Conservation (phyloP, 1,140 invertebrate genomes). For the Phocides pigmalion region DNA sequence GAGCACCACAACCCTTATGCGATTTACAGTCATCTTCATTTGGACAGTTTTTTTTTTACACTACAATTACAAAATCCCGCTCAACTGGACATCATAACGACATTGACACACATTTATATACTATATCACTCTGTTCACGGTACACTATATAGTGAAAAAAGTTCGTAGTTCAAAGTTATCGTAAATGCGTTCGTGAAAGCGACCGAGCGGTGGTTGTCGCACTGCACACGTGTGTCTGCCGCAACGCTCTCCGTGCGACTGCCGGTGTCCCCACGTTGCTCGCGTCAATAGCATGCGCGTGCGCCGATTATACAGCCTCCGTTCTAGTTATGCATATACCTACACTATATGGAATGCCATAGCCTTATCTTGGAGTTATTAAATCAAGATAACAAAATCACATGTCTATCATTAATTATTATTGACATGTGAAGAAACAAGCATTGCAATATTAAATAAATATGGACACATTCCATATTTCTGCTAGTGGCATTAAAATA, state of each 20-base stretch:
- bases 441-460: conserved; percentile 22
- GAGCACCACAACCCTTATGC: conserved; percentile 88
- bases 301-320: conserved; percentile 62
- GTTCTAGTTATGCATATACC: conserved; percentile 58
- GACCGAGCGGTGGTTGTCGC: conserved; percentile 44
- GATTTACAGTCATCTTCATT: conserved; percentile 85
- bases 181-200: conserved; percentile 71
- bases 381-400: conserved; percentile 36
- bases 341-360: conserved; percentile 54
- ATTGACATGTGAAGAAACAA: conserved; percentile 28
- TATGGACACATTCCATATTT: conserved; percentile 10
- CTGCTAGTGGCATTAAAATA: conserved; percentile 1
- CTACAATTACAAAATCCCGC: conserved; percentile 42
- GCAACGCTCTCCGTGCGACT: conserved; percentile 72
- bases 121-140: conserved; percentile 57
- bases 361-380: conserved; percentile 49
- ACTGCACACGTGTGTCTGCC: conserved; percentile 51
- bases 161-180: conserved; percentile 49
- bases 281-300: conserved; percentile 54
- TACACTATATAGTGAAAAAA: conserved; percentile 45
- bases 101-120: conserved; percentile 42
- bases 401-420: conserved; percentile 28
- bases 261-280: conserved; percentile 52
- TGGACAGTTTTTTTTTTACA: conserved; percentile 65
- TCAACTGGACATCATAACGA: conserved; percentile 56